Evolutionary conservation across 2,888 invertebrate species (phyloP), one percentile per base, ranked within the genome.

Genomic region (Eucera pruinosa): DNA sequence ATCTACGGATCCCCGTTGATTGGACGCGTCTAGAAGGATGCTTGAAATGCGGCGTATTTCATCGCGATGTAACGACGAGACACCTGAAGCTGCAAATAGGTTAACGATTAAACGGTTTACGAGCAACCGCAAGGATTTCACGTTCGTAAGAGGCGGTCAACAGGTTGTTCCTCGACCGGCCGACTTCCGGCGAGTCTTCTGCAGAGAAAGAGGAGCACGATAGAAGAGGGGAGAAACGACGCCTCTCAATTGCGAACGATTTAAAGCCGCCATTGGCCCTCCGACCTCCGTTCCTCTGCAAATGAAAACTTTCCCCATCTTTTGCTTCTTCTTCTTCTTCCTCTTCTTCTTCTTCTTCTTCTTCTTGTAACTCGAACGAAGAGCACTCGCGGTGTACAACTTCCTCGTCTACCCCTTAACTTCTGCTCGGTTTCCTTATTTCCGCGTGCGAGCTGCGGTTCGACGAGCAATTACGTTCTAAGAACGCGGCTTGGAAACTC

Each of bases 281-380:
- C 68, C 76, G 79, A 82, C 82, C 84, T 84, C 77, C 69, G 76
- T 73, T 70, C 69, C 43, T 58, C 78, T 62, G 79, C 78, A 75
- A 82, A 84, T 84, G 82, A 84, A 84, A 84, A 84, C 84, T 84
- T 84, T 84, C 77, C 69, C 81, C 78, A 76, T 84, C 84, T 79
- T 78, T 83, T 74, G 75, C 73, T 61, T 52, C 70, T 66, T 62
- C 64, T 36, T 54, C 57, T 52, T 45, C 50, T 30, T 39, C 68
- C 68, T 68, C 70, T 52, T 70, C 71, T 30, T 64, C 73, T 50
- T 57, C 79, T 64, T 76, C 76, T 52, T 45, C 70, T 48, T 68
- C 48, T 52, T 67, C 66, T 50, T 50, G 50, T 54, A 73, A 75
- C 73, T 84, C 78, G 58, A 58, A 58, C 80, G 76, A 80, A 75